Conservation (phyloP, 2,888 invertebrate genomes). For the Ichneumon xanthorius region DNA sequence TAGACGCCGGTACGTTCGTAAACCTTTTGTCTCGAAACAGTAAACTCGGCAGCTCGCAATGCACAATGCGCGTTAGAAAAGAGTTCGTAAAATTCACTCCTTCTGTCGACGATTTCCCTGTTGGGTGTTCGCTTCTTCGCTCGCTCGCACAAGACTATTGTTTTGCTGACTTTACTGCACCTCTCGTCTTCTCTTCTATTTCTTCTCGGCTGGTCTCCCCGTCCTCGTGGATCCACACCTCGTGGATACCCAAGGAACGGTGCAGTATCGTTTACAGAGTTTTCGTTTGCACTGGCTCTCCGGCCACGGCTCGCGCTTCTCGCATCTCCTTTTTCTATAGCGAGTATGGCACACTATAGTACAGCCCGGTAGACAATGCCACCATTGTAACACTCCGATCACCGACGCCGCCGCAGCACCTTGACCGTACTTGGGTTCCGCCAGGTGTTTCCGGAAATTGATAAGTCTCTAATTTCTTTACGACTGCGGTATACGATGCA, state of each 20-base stretch:
- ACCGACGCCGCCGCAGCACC: slow-evolving; percentile 66
- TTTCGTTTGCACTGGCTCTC: slow-evolving; percentile 67
- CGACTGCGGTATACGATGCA: slow-evolving; percentile 70
- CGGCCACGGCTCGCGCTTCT: slow-evolving; percentile 54
- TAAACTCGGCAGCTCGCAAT: slow-evolving; percentile 43
- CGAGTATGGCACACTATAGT: slow-evolving; percentile 15
- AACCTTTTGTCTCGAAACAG: slow-evolving; percentile 48
- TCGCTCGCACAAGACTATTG: slow-evolving; percentile 68
- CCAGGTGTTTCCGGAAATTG: slow-evolving; percentile 82
- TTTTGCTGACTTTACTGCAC: slow-evolving; percentile 76
- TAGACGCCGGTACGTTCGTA: slow-evolving; percentile 35
- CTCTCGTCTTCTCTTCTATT: slow-evolving; percentile 18
- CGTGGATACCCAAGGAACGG: slow-evolving; percentile 38
- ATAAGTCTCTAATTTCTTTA: slow-evolving; percentile 82
- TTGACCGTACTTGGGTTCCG: slow-evolving; percentile 73
- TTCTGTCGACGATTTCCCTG: slow-evolving; percentile 75
- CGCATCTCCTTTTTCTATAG: slow-evolving; percentile 28
- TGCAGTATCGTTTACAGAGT: slow-evolving; percentile 67
- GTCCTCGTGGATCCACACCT: slow-evolving; percentile 44
- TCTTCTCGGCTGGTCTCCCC: slow-evolving; percentile 48
- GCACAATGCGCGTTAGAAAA: slow-evolving; percentile 70
- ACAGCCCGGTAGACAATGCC: slow-evolving; percentile 65
- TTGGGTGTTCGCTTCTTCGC: slow-evolving; percentile 55
- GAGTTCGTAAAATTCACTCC: slow-evolving; percentile 79
- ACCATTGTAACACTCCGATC: slow-evolving; percentile 73